Evolutionary conservation across 2,797 vertebrate genomes (phyloP).

Genomic region (Glyptemys insculpta): DNA sequence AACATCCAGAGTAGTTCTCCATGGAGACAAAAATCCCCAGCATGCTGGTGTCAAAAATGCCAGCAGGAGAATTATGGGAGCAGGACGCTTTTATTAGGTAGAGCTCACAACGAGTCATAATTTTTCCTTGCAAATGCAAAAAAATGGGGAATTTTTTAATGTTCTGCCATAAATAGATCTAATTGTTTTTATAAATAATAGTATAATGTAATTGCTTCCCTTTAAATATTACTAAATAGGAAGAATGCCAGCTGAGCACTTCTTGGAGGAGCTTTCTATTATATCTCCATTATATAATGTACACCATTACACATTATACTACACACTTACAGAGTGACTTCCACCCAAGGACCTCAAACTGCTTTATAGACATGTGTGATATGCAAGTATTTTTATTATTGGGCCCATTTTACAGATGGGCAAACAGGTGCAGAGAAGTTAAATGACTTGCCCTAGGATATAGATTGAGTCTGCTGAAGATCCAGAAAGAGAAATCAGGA

Average conservation of each 20-base stretch:
- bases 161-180: not conserved
- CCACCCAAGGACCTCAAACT: not conserved
- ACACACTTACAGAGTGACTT: not conserved
- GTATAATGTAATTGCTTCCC: not conserved
- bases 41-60: not conserved
- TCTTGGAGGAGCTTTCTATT: not conserved
- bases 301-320: rapidly evolving
- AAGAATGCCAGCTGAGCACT: not conserved
- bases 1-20: not conserved
- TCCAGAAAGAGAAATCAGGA: not conserved
- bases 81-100: not conserved
- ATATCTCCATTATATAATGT: rapidly evolving
- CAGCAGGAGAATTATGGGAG: not conserved
- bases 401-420: not conserved
- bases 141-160: not conserved
- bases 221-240: not conserved
- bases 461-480: not conserved
- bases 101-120: rapidly evolving
- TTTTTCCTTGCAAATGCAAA: not conserved
- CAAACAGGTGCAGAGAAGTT: rapidly evolving
- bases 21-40: not conserved
- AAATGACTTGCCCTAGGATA: rapidly evolving
- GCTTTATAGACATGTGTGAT: not conserved
- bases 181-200: not conserved
- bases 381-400: rapidly evolving